Base-by-base conservation (phyloP, 2,113 vertebrate species). In the Alexandromys fortis region DNA sequence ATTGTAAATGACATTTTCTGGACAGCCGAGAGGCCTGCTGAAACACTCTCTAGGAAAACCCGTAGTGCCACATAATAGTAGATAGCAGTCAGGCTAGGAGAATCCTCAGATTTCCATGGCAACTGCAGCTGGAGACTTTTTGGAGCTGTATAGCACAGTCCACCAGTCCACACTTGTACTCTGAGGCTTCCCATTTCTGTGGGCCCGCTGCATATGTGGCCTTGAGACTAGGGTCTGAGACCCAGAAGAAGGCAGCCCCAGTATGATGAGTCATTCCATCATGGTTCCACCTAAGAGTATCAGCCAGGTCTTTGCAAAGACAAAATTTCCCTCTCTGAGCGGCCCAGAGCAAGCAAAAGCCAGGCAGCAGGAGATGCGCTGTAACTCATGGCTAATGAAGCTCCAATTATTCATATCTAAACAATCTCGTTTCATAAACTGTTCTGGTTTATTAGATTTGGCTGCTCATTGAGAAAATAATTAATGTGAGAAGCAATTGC, bases 361-460 rank as follows among this genome's bases (percentile, higher is more conserved):
- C 38, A 77, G 21, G 13, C 3, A 30, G 4, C 0, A 22, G 22
- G 16, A 55, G 63, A 30, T 33, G 38, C 52, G 38, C 8, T 35
- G n/a, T 17, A 38, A 45, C 33, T 61, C 42, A 0, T 1, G 35
- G 76, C 24, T 86, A 22, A 45, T n/a, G 55, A 28, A 73, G 49
- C 35, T 58, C 42, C 49, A 65, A 75, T 95, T 76, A 45, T 38
- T 86, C 42, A 22, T 55, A 55, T 42, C 58, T 52, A 82, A 92
- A 72, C 52, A 38, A 67, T 11, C 75, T 42, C 63, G 58, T 30
- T 95, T 85, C 35, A 79, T 82, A 90, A 95, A 83, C 90, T 45
- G 35, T 81, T 89, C 35, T 65, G 1, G 6, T n/a, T 82, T 87
- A 96, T 96, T 90, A 90, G 86, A 95, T 94, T 93, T 88, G 82